Conservation (phyloP, 2,797 vertebrate genomes). For the Taeniopygia guttata region DNA sequence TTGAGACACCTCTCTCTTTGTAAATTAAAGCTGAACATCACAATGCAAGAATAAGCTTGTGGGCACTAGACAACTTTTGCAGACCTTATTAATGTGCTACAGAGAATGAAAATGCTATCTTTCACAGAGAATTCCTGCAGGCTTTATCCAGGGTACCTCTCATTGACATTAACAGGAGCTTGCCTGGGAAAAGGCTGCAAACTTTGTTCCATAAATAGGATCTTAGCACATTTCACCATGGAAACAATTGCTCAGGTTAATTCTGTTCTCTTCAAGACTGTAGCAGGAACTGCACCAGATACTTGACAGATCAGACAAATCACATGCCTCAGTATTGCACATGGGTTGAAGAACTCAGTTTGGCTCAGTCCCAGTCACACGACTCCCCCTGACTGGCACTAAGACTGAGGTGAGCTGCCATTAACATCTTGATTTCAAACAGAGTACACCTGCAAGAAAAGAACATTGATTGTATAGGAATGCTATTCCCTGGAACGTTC, state of each 20-base stretch:
- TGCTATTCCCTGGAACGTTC: not conserved
- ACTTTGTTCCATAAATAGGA: not conserved
- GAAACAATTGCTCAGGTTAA: slow-evolving; percentile 52
- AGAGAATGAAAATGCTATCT: not conserved
- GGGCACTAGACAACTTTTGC: not conserved
- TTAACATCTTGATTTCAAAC: not conserved
- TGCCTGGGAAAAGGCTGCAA: not conserved
- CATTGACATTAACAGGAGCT: not conserved
- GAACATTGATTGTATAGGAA: not conserved
- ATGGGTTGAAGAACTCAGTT: not conserved
- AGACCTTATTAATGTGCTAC: not conserved
- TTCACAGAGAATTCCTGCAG: not conserved
- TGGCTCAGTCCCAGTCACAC: not conserved
- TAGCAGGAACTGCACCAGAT: not conserved
- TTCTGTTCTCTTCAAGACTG: not conserved
- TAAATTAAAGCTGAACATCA: not conserved
- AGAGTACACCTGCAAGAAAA: not conserved
- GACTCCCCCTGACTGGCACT: not conserved
- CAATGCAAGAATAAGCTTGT: not conserved
- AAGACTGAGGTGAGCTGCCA: not conserved
- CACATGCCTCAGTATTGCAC: not conserved
- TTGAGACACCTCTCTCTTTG: not conserved
- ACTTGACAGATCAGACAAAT: not conserved
- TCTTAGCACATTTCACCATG: slow-evolving; percentile 43
- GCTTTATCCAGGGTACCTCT: not conserved